Evolutionary conservation across 2,797 vertebrate genomes (phyloP).

Genomic region (Poecilia gillii): DNA sequence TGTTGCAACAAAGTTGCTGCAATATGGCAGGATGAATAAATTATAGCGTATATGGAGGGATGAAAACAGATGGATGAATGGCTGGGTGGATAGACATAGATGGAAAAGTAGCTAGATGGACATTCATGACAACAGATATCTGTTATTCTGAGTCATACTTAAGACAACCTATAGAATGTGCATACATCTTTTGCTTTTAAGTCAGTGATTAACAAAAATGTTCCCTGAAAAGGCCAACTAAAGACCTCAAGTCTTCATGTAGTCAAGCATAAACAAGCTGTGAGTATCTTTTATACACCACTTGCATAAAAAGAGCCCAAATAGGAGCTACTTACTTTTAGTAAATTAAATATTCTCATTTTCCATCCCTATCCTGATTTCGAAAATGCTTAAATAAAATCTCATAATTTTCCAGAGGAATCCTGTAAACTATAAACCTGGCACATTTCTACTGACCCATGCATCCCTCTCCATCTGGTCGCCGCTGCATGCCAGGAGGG

Average conservation of each 20-base stretch:
- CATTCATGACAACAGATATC: neutral
- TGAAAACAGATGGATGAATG: neutral
- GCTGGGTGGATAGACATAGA: neutral
- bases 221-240: neutral
- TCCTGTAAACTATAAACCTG: neutral
- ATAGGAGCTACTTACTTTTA: neutral
- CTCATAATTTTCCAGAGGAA: neutral
- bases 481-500: slow-evolving; percentile 87
- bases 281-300: neutral
- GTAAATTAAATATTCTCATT: neutral
- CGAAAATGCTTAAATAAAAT: neutral
- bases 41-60: neutral
- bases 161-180: neutral
- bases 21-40: neutral
- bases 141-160: neutral
- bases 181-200: neutral
- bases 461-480: slow-evolving; percentile 89
- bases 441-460: slow-evolving; percentile 82
- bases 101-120: neutral
- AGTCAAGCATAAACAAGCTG: neutral
- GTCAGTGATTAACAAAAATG: neutral
- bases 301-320: neutral
- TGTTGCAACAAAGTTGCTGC: neutral
- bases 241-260: neutral
- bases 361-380: neutral